phyloP scores from a whole-genome alignment of 2,797 vertebrate species.

The Muscicapa striata region DNA sequence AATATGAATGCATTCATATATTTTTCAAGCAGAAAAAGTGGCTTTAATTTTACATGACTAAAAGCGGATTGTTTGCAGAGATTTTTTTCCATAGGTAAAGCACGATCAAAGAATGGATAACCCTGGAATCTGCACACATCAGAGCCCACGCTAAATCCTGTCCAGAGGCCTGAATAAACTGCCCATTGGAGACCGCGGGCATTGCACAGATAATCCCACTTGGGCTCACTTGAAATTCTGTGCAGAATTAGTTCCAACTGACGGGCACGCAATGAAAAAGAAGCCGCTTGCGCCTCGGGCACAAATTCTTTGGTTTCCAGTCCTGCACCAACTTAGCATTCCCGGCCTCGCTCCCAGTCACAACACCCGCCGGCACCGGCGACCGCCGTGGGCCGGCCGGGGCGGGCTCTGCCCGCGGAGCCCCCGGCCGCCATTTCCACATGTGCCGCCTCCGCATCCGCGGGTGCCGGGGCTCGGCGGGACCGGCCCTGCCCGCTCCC shows the following conservation, averaged over 20 bases:
- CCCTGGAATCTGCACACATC: slow-evolving; percentile 64
- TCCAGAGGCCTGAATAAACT: slow-evolving; percentile 68
- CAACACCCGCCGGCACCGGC: neutral
- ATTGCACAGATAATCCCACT: slow-evolving; percentile 64
- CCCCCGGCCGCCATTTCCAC: slow-evolving; percentile 21
- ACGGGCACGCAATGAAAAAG: slow-evolving; percentile 68
- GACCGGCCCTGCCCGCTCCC: neutral
- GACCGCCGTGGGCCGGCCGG: neutral
- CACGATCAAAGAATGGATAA: slow-evolving; percentile 58
- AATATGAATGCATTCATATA: neutral
- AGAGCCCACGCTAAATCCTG: slow-evolving; percentile 55
- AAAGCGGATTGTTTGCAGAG: neutral
- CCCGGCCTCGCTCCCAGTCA: neutral
- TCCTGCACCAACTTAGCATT: slow-evolving; percentile 26
- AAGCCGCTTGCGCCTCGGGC: slow-evolving; percentile 52
- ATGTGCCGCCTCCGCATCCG: neutral
- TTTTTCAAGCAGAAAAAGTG: slow-evolving; percentile 2
- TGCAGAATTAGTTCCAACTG: slow-evolving; percentile 71
- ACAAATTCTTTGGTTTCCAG: slow-evolving; percentile 49
- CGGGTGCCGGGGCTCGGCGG: rapidly evolving
- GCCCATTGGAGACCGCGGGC: slow-evolving; percentile 40
- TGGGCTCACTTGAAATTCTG: slow-evolving; percentile 68
- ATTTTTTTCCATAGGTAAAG: slow-evolving; percentile 50
- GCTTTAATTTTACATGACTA: slow-evolving; percentile 42
- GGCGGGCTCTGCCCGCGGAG: neutral